Percentiles rank a stretch among this genome's conserved stretches.
These are phyloP conservation scores for Aspidapion aeneum DNA, from an alignment of 2,888 invertebrate species.

Conservation along the genomic window DNA sequence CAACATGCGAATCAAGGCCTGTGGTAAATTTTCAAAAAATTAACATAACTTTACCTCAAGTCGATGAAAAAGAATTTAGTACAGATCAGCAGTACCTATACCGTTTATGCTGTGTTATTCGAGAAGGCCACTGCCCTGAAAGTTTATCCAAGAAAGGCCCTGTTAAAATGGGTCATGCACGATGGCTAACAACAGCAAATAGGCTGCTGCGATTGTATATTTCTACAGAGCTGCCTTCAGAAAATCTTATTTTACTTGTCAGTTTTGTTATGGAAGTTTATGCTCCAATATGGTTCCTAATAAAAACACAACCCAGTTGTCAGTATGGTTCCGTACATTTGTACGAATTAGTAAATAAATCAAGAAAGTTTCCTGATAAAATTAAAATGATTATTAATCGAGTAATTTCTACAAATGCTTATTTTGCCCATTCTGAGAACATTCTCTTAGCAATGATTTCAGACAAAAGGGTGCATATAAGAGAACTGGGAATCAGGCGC, in stretches of 20 bases:
- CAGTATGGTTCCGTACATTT: conserved; percentile 31
- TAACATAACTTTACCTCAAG: conserved; percentile 9
- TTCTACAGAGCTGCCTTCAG: conserved; percentile 10
- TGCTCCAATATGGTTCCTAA: conserved; percentile 30
- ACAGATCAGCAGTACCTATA: conserved; percentile 16
- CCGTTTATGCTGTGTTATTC: conserved; percentile 9
- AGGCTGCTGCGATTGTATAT: conserved; percentile 16
- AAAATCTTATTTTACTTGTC: conserved; percentile 15
- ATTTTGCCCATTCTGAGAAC: conserved; percentile 30
- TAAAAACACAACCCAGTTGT: conserved; percentile 29
- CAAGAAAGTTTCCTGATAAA: conserved; percentile 12
- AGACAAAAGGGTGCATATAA: background rate
- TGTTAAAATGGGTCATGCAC: conserved; percentile 10
- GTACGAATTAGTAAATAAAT: conserved; percentile 19
- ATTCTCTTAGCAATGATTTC: conserved; percentile 26
- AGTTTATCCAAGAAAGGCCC: conserved; percentile 7
- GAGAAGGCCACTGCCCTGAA: conserved; percentile 9
- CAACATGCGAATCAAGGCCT: conserved; percentile 8
- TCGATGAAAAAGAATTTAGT: conserved; percentile 14
- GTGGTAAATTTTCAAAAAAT: conserved; percentile 14
- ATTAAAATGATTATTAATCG: conserved; percentile 26
- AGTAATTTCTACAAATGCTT: conserved; percentile 29
- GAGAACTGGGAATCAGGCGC: background rate
- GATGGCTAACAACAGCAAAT: conserved; percentile 17
- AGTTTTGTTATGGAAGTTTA: conserved; percentile 31